These are phyloP conservation scores for Poecilia wingei DNA, from an alignment of 2,797 vertebrate species.

Conservation along the genomic window DNA sequence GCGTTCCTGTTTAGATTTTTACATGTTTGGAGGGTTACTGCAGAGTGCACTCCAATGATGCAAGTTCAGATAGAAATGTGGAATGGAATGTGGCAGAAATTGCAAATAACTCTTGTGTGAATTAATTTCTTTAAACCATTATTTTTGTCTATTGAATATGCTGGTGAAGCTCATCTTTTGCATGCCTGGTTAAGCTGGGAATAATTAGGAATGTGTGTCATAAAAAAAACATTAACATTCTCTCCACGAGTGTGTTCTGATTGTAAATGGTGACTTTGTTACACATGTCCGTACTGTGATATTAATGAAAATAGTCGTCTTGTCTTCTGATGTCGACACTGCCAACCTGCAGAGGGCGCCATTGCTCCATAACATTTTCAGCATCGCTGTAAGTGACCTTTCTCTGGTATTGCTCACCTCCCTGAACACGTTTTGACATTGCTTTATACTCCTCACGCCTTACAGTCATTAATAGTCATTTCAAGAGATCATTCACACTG, in stretches of 20 bases:
- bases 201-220: background rate
- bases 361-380: constrained; percentile 57
- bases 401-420: constrained; percentile 2
- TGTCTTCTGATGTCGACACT: constrained; percentile 7
- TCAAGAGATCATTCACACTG: constrained; percentile 22
- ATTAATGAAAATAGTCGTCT: background rate
- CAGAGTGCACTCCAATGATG: constrained; percentile 13
- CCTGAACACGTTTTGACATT: constrained; percentile 18
- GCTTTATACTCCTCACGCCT: constrained; percentile 17
- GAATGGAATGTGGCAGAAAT: background rate
- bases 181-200: background rate
- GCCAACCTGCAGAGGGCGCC: constrained; percentile 69
- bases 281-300: background rate
- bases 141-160: background rate
- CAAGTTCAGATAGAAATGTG: constrained; percentile 16
- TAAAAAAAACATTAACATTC: background rate
- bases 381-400: background rate
- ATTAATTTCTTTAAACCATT: background rate
- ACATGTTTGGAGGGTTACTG: constrained; percentile 20
- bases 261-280: constrained; percentile 6
- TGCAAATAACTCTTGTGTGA: background rate
- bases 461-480: constrained; percentile 25
- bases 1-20: constrained; percentile 30
- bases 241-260: background rate
- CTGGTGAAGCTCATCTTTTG: background rate